Percentiles rank a stretch among this genome's conserved stretches.
phyloP scores from a whole-genome alignment of 2,113 vertebrate species.

The Diadophis punctatus region DNA sequence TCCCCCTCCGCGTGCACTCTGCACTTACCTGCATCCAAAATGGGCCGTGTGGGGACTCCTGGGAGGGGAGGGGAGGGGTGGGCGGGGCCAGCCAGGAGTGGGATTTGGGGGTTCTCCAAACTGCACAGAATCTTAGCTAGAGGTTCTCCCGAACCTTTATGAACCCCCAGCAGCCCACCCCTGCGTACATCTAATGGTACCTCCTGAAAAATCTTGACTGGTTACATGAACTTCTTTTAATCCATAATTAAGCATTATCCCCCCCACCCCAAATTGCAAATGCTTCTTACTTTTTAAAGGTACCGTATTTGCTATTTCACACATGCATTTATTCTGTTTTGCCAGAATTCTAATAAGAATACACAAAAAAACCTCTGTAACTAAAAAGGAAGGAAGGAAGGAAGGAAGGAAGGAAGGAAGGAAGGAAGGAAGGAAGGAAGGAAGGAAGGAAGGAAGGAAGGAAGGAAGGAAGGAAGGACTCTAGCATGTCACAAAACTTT shows the following conservation, averaged over 20 bases:
- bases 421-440: not conserved
- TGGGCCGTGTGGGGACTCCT: too few species aligned
- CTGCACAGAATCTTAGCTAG: too few species aligned
- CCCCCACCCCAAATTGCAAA: not conserved
- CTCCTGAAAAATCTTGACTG: not conserved
- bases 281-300: not conserved
- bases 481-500: not conserved
- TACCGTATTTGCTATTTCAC: not conserved
- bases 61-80: too few species aligned
- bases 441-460: not conserved
- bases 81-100: too few species aligned
- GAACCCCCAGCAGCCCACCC: too few species aligned
- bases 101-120: too few species aligned
- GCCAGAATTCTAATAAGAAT: not conserved
- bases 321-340: not conserved
- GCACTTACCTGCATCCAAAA: too few species aligned
- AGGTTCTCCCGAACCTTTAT: too few species aligned
- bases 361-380: not conserved
- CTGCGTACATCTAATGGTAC: not conserved
- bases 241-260: not conserved
- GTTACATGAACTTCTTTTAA: not conserved
- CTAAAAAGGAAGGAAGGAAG: not conserved
- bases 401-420: too few species aligned
- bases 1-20: too few species aligned
- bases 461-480: not conserved